Evolutionary conservation across 2,113 vertebrate genomes (phyloP), one percentile per base, ranked within the genome.

Genomic region (Bagarius yarrelli): DNA sequence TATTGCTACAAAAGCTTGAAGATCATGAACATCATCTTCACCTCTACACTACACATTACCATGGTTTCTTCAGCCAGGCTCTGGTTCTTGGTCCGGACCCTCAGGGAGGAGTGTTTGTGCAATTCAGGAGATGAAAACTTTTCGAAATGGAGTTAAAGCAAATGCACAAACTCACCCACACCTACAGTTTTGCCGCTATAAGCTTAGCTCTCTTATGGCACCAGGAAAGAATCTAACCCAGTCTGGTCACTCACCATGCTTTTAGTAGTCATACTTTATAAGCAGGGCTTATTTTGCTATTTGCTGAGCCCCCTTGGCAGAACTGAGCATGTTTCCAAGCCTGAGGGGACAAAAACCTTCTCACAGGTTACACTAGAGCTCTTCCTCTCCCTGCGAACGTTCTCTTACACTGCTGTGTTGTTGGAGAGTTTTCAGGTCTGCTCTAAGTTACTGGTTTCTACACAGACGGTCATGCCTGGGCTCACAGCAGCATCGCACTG

Each of bases 201-300:
- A 91, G 88, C 67, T 87, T 70, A 69, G 82, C 56, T 67, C 77
- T 82, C 85, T 92, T 93, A 92, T 89, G 89, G 90, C 88, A 92
- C 84, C 88, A 88, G 90, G 90, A 93, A 93, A 92, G 86, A 93
- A 91, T 93, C 89, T 88, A 85, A 86, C 79, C 82, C 77, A 79
- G 86, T 87, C 83, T 86, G 88, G 87, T 85, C 88, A 88, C 90
- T 87, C 85, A 86, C 87, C 89, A 87, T 86, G 84, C 86, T 87
- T 90, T 81, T 91, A 89, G 88, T 91, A 88, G 87, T 83, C 84
- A 79, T 78, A 76, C 90, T 92, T 93, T 91, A 93, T 86, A 86
- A 91, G 89, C 78, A 85, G 83, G 83, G 86, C 87, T 47, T 87
- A 88, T 90, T 91, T 78, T 87, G 88, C 89, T 83, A 90, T 89